Evolutionary conservation across 2,888 invertebrate species (phyloP).

Genomic region (Brachylomia viminalis): DNA sequence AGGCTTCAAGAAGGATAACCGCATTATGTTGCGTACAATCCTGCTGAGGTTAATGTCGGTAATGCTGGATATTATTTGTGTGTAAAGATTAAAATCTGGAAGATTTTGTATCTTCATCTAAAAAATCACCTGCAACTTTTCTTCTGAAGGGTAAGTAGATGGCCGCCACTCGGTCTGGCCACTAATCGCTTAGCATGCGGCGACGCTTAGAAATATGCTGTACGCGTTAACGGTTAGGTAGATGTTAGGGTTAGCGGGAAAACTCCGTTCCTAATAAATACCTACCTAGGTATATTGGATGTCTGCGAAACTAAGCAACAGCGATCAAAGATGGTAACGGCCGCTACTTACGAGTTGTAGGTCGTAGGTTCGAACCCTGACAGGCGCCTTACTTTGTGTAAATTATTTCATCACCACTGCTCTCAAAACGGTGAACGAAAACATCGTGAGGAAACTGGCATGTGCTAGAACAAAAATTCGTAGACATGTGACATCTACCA

Average conservation of each 20-base stretch:
- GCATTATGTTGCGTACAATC: background rate
- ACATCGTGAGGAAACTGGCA: no score
- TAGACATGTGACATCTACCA: no score
- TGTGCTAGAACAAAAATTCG: no score
- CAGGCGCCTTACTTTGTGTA: no score
- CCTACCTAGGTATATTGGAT: background rate
- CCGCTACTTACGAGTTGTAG: no score
- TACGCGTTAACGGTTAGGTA: background rate
- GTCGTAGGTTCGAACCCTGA: no score
- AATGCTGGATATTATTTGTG: background rate
- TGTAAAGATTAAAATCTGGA: background rate
- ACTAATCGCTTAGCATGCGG: background rate
- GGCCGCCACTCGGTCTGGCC: background rate
- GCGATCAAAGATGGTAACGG: no score
- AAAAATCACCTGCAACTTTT: background rate
- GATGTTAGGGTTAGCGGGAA: background rate
- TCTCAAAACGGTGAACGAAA: no score
- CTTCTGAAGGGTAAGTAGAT: background rate
- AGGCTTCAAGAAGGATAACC: background rate
- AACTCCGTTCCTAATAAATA: background rate
- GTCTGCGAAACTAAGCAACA: background rate
- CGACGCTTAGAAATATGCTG: background rate
- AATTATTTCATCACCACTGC: no score
- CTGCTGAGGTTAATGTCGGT: background rate
- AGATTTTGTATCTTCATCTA: background rate